Evolutionary conservation across 2,113 vertebrate species (phyloP).

Genomic region (Nestor notabilis): DNA sequence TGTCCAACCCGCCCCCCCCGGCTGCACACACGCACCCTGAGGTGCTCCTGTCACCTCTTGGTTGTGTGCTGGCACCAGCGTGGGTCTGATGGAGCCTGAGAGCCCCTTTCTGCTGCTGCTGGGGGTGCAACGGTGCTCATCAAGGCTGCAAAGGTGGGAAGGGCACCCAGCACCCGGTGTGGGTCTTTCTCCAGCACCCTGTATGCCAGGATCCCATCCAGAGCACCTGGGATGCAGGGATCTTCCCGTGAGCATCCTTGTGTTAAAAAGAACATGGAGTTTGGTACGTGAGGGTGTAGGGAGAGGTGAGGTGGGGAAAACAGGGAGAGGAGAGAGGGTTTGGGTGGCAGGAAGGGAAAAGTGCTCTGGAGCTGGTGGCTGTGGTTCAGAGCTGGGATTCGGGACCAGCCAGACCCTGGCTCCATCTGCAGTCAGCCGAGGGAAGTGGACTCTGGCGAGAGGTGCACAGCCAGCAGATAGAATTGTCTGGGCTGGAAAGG

Average conservation of each 20-base stretch:
- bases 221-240: background rate
- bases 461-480: too few relatives aligned
- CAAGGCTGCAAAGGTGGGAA: background rate
- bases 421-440: slow-evolving; percentile 23
- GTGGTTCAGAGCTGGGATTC: background rate
- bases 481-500: too few relatives aligned
- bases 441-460: background rate
- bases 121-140: background rate
- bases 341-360: background rate
- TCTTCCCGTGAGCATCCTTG: background rate
- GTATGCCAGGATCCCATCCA: accelerated
- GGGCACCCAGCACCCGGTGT: background rate
- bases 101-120: background rate
- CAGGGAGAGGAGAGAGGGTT: background rate
- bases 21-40: too few relatives aligned
- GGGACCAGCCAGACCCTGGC: slow-evolving; percentile 24
- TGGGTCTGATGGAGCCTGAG: too few relatives aligned
- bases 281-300: background rate
- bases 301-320: background rate
- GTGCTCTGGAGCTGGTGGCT: background rate
- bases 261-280: background rate
- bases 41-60: background rate
- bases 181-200: too few relatives aligned
- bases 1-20: too few relatives aligned
- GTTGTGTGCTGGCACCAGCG: background rate